Base-by-base conservation (phyloP, 2,888 invertebrate species). In the Tanypteryx hageni region DNA sequence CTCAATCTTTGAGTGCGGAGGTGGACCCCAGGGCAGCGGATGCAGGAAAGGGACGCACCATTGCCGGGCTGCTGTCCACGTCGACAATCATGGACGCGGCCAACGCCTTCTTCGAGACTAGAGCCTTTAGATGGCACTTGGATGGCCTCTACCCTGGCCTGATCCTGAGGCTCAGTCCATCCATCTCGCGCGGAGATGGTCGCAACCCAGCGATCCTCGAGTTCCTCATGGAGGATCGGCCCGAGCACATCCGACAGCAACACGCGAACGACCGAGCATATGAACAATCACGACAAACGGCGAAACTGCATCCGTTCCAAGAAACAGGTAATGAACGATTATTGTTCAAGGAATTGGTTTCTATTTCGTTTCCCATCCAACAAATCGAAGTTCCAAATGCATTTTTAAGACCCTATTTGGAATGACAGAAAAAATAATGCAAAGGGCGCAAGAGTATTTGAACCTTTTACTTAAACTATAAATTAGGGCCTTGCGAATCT, bases 111-210 rank as follows among this genome's bases (percentile, higher is more conserved):
- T 96, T 98, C 94, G 97, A 97, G 14, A 96, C 97, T 93, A 96
- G 98, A 92, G 97, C 96, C 22, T 94, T 98, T 92, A 97, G 96
- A 93, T 98, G 98, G 97, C 97, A 97, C 93, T 96, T 98, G 95
- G 96, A 97, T 92, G 95, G 95, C 9, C 93, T 98, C 1, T 97
- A 98, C 94, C 98, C 98, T 0, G 98, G 98, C 0, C 94, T 98
- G 16, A 96, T 96, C 92, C 96, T 98, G 96, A 96, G 96, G 93
- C 96, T 98, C 89, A 97, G 97, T 3, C 98, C 98, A 76, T 97
- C 97, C 76, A 95, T 97, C 0, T 96, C 95, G 93, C 61, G 89
- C 22, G 82, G 93, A 92, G 58, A 92, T 92, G 13, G 93, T 0
- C 64, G 22, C n/a, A 56, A 85, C 16, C 97, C 97, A 93, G 98